Conservation (phyloP, 2,888 invertebrate species). For the Matsumyia berberina region DNA sequence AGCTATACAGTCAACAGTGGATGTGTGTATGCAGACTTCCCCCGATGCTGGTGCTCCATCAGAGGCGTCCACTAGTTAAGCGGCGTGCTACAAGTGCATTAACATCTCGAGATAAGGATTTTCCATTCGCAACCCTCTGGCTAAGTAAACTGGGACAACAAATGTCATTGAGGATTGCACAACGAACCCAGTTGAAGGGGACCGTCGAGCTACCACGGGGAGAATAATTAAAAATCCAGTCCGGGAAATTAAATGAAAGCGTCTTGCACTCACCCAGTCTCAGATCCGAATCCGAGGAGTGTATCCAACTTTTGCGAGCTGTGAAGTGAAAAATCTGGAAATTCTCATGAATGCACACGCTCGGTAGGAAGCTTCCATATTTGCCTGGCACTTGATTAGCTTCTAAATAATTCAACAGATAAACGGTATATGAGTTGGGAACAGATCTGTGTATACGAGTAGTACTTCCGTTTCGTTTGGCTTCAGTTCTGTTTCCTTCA, state of each 20-base stretch:
- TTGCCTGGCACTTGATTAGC: conserved; percentile 71
- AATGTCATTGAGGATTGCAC: conserved; percentile 73
- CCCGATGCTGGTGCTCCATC: conserved; percentile 6
- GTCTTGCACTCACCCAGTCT: not conserved
- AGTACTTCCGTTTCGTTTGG: conserved; percentile 58
- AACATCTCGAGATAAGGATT: conserved; percentile 74
- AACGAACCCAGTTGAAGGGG: conserved; percentile 36
- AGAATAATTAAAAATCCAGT: conserved; percentile 62
- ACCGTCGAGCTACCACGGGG: conserved; percentile 38
- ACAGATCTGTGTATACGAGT: conserved; percentile 25
- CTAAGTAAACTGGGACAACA: conserved; percentile 72
- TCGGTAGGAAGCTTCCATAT: conserved; percentile 49
- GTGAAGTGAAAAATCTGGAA: conserved; percentile 44
- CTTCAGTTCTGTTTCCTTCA: conserved; percentile 21
- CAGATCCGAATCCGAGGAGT: not conserved
- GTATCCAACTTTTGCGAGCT: conserved; percentile 20
- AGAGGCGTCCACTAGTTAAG: conserved; percentile 37
- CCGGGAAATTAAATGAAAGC: conserved; percentile 66
- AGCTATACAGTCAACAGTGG: not conserved
- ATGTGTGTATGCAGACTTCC: conserved; percentile 5
- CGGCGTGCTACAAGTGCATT: conserved; percentile 74
- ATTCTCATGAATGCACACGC: conserved; percentile 42
- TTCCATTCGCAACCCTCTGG: conserved; percentile 60
- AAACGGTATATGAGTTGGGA: conserved; percentile 50
- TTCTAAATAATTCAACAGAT: conserved; percentile 73